phyloP scores from a whole-genome alignment of 1,140 invertebrate species.

The Gonatopus flavifemur region DNA sequence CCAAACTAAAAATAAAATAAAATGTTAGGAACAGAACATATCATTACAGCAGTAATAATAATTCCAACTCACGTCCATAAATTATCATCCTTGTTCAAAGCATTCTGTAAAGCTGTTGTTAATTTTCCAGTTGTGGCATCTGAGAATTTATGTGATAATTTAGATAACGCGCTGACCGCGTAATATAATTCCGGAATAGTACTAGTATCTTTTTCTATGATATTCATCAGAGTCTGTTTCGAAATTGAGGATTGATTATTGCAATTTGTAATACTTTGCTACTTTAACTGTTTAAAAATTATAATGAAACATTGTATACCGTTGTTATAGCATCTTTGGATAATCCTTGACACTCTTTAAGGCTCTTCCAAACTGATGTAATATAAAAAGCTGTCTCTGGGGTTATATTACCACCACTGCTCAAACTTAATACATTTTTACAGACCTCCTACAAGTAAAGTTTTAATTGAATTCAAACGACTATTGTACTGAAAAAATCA shows the following conservation, averaged over 20 bases:
- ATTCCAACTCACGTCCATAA: slow-evolving; percentile 64
- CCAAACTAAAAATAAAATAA: slow-evolving; percentile 63
- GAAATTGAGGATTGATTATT: slow-evolving; percentile 26
- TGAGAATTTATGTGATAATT: slow-evolving; percentile 48
- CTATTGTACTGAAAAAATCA: too few species aligned
- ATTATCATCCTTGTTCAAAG: slow-evolving; percentile 77
- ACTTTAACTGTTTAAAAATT: slow-evolving; percentile 30
- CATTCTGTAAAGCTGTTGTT: slow-evolving; percentile 66
- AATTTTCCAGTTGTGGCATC: slow-evolving; percentile 61
- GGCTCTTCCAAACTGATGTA: slow-evolving; percentile 54
- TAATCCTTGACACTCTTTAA: slow-evolving; percentile 53
- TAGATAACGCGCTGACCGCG: slow-evolving; percentile 45
- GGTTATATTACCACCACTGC: slow-evolving; percentile 45
- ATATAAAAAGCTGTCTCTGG: slow-evolving; percentile 61
- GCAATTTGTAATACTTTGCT: not conserved
- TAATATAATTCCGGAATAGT: slow-evolving; percentile 55
- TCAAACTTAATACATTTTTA: slow-evolving; percentile 51
- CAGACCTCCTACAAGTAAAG: slow-evolving; percentile 58
- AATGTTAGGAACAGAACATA: not conserved
- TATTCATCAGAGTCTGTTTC: slow-evolving; percentile 43
- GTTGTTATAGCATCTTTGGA: slow-evolving; percentile 36
- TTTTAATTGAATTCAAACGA: not conserved
- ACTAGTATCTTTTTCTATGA: slow-evolving; percentile 56
- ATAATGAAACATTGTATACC: slow-evolving; percentile 51
- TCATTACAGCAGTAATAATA: not conserved